These are phyloP conservation scores for Oreohelix idahoensis DNA, from an alignment of 1,140 invertebrate species.

Conservation along the genomic window DNA sequence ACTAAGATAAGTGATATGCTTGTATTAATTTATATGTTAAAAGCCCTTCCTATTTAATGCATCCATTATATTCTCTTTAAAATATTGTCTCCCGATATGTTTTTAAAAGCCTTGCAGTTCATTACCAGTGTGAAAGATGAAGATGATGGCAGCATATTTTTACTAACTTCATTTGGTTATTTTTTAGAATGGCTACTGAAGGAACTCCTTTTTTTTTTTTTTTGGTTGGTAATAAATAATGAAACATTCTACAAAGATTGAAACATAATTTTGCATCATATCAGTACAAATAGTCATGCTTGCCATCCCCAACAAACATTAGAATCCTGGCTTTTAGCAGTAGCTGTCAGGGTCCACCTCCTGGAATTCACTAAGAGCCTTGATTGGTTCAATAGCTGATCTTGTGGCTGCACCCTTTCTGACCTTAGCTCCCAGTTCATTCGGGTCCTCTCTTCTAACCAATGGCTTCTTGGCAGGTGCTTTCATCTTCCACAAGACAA, in stretches of 20 bases:
- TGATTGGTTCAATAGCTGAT: slow-evolving; percentile 74
- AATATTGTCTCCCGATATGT: no score
- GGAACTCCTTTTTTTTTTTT: neutral
- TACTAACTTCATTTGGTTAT: neutral
- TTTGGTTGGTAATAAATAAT: no score
- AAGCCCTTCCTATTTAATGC: no score
- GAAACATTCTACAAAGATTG: no score
- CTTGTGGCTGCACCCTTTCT: slow-evolving; percentile 91
- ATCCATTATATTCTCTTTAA: no score
- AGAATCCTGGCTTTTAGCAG: slow-evolving; percentile 45
- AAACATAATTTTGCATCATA: neutral
- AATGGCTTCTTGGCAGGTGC: slow-evolving; percentile 98
- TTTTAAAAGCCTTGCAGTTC: neutral
- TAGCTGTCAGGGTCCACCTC: slow-evolving; percentile 61
- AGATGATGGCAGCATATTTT: no score
- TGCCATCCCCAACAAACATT: neutral
- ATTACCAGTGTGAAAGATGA: neutral
- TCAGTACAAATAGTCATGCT: neutral
- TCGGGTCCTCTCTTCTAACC: slow-evolving; percentile 93
- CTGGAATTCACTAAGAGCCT: slow-evolving; percentile 71
- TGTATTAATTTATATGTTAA: no score
- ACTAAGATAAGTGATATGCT: no score
- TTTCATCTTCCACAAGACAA: slow-evolving; percentile 99
- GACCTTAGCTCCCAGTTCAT: slow-evolving; percentile 90
- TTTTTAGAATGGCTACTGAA: neutral